Base-by-base conservation (phyloP, 2,797 vertebrate species). In the Cheirogaleus major region DNA sequence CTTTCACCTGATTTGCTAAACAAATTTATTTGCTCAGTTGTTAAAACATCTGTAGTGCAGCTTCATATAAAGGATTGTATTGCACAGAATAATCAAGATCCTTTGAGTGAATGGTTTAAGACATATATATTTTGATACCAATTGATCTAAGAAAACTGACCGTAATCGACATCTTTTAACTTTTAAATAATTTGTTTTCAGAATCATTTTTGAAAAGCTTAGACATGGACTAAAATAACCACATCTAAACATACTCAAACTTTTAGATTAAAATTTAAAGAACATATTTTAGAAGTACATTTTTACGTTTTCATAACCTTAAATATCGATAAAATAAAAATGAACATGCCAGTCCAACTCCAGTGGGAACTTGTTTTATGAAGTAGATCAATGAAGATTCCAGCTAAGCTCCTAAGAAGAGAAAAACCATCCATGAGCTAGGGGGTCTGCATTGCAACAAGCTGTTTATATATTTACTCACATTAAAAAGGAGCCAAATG, bases 321-420 rank as follows among this genome's bases (percentile, higher is more conserved):
- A 97, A 96, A 95, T 97, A 98, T 91, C 89, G 88, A 95, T 96
- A 96, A 97, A 93, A 93, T 88, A 91, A 92, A 96, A 97, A 81
- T 73, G 83, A 96, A 85, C 32, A 93, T 41, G 50, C 0, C 7
- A 79, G 11, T 75, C 70, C 52, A 61, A 80, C 25, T 95, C 81
- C 96, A 69, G 0, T 96, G 83, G 48, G 72, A 96, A 2, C n/a
- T 48, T 41, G 67, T 88, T 69, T 95, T 69, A 95, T 83, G 78
- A 97, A 82, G 76, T 0, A 93, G 17, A 95, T 95, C 96, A 76
- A 55, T 95, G 79, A 97, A 80, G 15, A 93, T 20, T 87, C 55
- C 75, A 84, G 12, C 11, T 72, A 22, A 0, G 67, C 38, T 92
- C 61, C 95, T 90, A 86, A 94, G 55, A 25, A 95, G 84, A 97